Conservation (phyloP, 92 coral and sea anemone genomes). For the Zoanthus sansibaricus region DNA sequence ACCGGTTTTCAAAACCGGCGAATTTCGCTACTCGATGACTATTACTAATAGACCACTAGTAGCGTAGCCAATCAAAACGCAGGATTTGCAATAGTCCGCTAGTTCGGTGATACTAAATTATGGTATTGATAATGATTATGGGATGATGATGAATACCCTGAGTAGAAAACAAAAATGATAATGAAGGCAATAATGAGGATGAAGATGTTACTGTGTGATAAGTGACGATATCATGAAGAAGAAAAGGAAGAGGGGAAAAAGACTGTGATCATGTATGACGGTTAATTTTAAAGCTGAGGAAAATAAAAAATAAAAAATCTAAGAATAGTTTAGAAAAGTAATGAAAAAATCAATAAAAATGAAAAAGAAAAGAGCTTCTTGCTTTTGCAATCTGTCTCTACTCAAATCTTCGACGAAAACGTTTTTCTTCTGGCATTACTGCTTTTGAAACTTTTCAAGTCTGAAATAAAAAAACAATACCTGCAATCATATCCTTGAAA, state of each 20-base stretch:
- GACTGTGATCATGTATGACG: not conserved
- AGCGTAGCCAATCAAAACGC: too few species aligned
- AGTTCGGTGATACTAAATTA: too few species aligned
- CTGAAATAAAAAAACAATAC: not conserved
- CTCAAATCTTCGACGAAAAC: not conserved
- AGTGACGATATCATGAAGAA: not conserved
- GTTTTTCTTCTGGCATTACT: too few species aligned
- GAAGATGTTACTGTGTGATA: not conserved
- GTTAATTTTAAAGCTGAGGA: not conserved
- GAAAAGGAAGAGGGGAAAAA: not conserved
- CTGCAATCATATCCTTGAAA: slow-evolving; percentile 84
- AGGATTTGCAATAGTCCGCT: too few species aligned
- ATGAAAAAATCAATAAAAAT: not conserved
- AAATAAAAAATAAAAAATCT: not conserved
- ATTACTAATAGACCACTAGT: too few species aligned
- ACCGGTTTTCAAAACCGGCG: too few species aligned
- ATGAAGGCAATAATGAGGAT: not conserved
- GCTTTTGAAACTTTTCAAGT: not conserved
- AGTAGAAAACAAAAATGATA: too few species aligned
- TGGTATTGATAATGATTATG: too few species aligned
- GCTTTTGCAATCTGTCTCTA: too few species aligned
- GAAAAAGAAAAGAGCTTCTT: not conserved
- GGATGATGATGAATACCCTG: too few species aligned
- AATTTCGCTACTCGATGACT: too few species aligned
- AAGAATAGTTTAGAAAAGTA: not conserved